Evolutionary conservation across 2,888 invertebrate species (phyloP).

Genomic region (Lamellibrachia columna): DNA sequence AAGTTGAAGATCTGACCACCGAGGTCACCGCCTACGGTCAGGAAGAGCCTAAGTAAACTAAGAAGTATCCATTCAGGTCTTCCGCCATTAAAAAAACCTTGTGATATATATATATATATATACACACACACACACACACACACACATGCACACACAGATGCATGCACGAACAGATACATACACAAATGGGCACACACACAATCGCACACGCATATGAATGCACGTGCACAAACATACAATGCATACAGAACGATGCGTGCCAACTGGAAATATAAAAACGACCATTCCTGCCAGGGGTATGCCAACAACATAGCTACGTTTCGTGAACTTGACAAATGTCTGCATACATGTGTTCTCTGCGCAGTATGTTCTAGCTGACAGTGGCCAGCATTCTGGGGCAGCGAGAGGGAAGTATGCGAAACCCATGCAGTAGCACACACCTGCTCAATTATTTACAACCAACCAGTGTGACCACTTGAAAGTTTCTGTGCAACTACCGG

Average conservation of each 20-base stretch:
- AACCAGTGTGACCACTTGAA: neutral
- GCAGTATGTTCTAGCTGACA: neutral
- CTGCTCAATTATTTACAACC: neutral
- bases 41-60: too few species aligned
- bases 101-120: too few species aligned
- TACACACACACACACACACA: too few species aligned
- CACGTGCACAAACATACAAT: neutral
- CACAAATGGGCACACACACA: neutral
- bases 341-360: constrained; percentile 4
- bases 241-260: neutral
- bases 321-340: neutral
- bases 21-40: too few species aligned
- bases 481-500: neutral
- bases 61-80: too few species aligned
- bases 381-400: neutral
- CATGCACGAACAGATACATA: too few species aligned
- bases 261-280: neutral
- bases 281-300: neutral
- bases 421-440: neutral
- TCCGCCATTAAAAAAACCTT: too few species aligned
- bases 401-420: neutral
- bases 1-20: too few species aligned
- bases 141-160: too few species aligned
- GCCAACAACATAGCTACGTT: neutral
- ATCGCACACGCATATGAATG: neutral